Evolutionary conservation across 2,888 invertebrate species (phyloP), one percentile per base, ranked within the genome.

Genomic region (Orchesellides sinensis): DNA sequence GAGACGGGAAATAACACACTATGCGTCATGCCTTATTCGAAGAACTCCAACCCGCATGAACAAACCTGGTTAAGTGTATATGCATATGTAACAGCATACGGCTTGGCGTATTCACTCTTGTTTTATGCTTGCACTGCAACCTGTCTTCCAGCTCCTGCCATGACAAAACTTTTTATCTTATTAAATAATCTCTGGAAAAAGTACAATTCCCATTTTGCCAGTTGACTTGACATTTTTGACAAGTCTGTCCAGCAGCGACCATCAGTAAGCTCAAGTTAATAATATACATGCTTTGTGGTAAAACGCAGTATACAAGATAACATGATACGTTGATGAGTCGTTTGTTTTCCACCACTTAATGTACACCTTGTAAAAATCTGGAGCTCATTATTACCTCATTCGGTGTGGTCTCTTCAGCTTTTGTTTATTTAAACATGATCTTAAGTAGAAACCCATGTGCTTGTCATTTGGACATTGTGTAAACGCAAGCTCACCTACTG

Each of bases 191-290:
- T 72, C 19, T 21, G 3, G 25, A 65, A 74, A 81, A 82, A 75
- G 81, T 69, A 75, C 75, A 52, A 69, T 82, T 82, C 68, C 74
- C 81, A 63, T 75, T 82, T 82, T 82, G 69, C 81, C 74, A 82
- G 69, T 75, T 81, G 81, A 81, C 68, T 74, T 82, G 81, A 82
- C 81, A 75, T 40, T 75, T 74, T 82, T 82, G 81, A 82, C 74
- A 69, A 61, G 74, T 52, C 63, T 61, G 74, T 82, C 52, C 40
- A 23, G 52, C 69, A 65, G 3, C 35, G 45, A 70, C 23, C 72
- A 56, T 25, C 25, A n/a, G 19, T n/a, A n/a, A 49, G 17, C 19
- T 17, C 17, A 49, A 21, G 49, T 40, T 19, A 17, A 52, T 54
- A 35, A 69, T n/a, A 68, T 49, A 19, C 45, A 29, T 21, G n/a